A percentile compares a stretch with the other conserved stretches of the same genome.
These are phyloP conservation scores for Oedothorax gibbosus DNA, from an alignment of 1,140 invertebrate species.

Conservation along the genomic window DNA sequence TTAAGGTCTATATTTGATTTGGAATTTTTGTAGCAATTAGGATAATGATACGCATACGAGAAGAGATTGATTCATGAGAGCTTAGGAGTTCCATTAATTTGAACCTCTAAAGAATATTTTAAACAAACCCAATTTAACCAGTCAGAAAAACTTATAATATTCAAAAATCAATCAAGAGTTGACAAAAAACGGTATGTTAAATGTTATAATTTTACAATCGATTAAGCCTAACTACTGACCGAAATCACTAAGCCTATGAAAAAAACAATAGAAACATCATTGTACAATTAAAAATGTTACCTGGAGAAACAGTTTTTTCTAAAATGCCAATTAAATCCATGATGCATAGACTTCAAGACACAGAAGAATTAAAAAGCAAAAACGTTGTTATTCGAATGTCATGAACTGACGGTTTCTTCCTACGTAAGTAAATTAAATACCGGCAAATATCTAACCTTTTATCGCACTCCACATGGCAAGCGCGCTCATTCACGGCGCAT, in stretches of 20 bases:
- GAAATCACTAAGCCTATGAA: constrained; percentile 34
- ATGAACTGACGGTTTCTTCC: not conserved
- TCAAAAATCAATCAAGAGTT: not conserved
- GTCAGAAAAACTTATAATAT: not conserved
- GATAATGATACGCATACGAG: not conserved
- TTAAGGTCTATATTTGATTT: not conserved
- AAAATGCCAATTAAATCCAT: constrained; percentile 64
- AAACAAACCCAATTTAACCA: not conserved
- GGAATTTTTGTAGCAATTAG: not conserved
- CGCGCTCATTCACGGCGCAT: constrained; percentile 15
- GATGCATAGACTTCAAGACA: not conserved
- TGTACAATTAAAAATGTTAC: constrained; percentile 73
- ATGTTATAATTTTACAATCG: constrained; percentile 2
- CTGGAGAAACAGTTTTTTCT: constrained; percentile 88
- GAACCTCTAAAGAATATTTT: not conserved
- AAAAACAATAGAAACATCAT: not conserved
- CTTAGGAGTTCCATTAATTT: not conserved
- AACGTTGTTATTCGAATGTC: not conserved
- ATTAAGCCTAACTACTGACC: constrained; percentile 49
- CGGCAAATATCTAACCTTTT: constrained; percentile 31
- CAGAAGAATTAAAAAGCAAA: not conserved
- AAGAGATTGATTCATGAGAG: not conserved
- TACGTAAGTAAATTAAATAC: constrained; percentile 39
- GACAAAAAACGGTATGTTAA: not conserved
- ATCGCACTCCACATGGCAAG: constrained; percentile 57